Conservation (phyloP, 2,888 invertebrate genomes). For the Lasioglossum zephyrum region DNA sequence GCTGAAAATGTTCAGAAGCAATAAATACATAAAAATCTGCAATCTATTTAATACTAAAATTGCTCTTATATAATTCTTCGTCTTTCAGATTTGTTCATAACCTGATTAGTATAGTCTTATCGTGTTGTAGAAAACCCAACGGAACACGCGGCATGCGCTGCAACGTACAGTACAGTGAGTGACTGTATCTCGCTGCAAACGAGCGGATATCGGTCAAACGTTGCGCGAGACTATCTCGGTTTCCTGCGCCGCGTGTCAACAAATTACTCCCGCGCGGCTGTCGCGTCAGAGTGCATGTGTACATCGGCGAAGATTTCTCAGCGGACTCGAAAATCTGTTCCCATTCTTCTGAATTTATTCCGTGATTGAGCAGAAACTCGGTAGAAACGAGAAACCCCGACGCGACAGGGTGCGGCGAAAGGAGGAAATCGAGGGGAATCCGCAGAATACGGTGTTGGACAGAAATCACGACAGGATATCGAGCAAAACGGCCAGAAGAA, state of each 20-base stretch:
- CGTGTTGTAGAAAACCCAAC: no score
- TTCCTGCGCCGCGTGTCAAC: not conserved
- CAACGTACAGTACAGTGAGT: not conserved
- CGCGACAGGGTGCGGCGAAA: not conserved
- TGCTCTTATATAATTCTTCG: no score
- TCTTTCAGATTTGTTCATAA: no score
- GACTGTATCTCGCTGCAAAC: not conserved
- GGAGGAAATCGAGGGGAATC: not conserved
- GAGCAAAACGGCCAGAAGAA: not conserved
- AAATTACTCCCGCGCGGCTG: not conserved
- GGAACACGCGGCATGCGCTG: no score
- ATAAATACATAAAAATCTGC: no score
- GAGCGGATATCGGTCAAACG: not conserved
- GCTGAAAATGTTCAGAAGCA: no score
- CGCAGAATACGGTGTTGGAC: not conserved
- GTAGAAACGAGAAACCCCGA: not conserved
- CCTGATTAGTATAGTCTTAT: no score
- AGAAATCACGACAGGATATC: not conserved
- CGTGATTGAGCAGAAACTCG: not conserved
- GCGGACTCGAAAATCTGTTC: not conserved
- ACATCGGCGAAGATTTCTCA: not conserved
- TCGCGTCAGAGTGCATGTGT: not conserved
- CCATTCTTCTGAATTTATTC: constrained; percentile 2
- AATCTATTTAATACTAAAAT: no score
- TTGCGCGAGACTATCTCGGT: not conserved